These are phyloP conservation scores for Apotomis capreana DNA, from an alignment of 2,888 invertebrate genomes.

Conservation along the genomic window DNA sequence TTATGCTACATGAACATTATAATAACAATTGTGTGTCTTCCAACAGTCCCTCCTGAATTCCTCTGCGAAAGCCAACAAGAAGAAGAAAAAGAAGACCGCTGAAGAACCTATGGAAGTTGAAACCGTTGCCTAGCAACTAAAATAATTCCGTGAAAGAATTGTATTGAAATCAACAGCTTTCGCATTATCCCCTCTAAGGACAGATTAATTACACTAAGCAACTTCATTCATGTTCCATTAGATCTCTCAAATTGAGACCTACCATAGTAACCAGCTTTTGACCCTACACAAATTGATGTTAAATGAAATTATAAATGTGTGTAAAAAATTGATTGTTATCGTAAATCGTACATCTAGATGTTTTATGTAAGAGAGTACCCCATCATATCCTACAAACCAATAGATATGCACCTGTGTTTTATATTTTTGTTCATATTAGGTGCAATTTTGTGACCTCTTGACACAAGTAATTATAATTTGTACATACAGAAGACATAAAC, in stretches of 20 bases:
- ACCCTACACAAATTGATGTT: slow-evolving; percentile 35
- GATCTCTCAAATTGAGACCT: slow-evolving; percentile 38
- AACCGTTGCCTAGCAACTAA: slow-evolving; percentile 75
- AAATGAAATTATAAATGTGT: slow-evolving; percentile 39
- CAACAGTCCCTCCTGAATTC: slow-evolving; percentile 87
- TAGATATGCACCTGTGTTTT: slow-evolving; percentile 15
- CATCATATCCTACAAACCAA: slow-evolving; percentile 24
- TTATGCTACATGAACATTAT: background rate
- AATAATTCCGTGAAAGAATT: slow-evolving; percentile 38
- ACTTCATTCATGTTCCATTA: slow-evolving; percentile 25
- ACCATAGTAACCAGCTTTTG: slow-evolving; percentile 19
- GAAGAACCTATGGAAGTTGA: slow-evolving; percentile 85
- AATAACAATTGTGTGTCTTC: slow-evolving; percentile 41
- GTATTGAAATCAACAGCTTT: slow-evolving; percentile 56
- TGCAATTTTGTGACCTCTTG: slow-evolving; percentile 27
- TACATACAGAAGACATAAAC: slow-evolving; percentile 42
- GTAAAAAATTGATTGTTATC: slow-evolving; percentile 34
- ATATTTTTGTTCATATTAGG: slow-evolving; percentile 20
- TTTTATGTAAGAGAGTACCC: slow-evolving; percentile 23
- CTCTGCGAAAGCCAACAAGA: slow-evolving; percentile 93
- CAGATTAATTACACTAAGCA: slow-evolving; percentile 40
- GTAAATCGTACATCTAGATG: slow-evolving; percentile 33
- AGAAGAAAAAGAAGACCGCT: slow-evolving; percentile 93
- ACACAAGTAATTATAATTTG: slow-evolving; percentile 40
- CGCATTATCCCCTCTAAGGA: slow-evolving; percentile 48